Base-by-base conservation (phyloP, 2,888 invertebrate species). In the Spialia ferax region DNA sequence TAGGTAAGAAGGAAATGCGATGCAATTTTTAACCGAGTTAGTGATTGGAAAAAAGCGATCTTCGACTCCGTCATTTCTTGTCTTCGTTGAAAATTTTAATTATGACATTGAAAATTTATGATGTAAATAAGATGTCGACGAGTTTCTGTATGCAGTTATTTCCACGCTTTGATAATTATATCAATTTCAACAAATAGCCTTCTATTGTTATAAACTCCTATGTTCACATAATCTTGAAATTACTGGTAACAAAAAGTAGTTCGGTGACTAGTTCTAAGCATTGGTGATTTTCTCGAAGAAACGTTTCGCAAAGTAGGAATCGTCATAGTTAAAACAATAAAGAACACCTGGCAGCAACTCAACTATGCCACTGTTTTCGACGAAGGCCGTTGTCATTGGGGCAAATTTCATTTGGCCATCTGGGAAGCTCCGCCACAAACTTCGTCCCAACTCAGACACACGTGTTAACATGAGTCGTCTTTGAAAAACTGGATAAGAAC, bases 401-500 rank as follows among this genome's bases (percentile, higher is more conserved):
- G 85, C 83, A 91, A 93, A 92, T 92, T 91, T 89, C 86, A 91
- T 93, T 92, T 91, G 82, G 83, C 75, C 80, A 75, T 79, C 79
- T 77, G 81, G 80, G 82, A 83, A 79, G 78, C 74, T 73, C 79
- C 78, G 77, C 75, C 76, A 79, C 83, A 85, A 89, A 88, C 85
- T 89, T 88, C 77, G 81, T 79, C 77, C 83, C 79, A 87, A 86
- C 84, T 87, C 79, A 77, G 74, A 79, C 87, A 89, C 91, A 91
- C 86, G 91, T 91, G 92, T 91, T 92, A 89, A 88, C 92, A 88
- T 81, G 85, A 84, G 78, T 87, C 87, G 81, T 88, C 90, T 92
- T 90, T 88, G 89, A 91, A 93, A 89, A 91, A 92, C 85, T 89
- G 87, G 85, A 87, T 91, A 91, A 89, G 83, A 80, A 84, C 86